Conservation (phyloP, 92 coral and sea anemone species). For the Siderastrea radians region DNA sequence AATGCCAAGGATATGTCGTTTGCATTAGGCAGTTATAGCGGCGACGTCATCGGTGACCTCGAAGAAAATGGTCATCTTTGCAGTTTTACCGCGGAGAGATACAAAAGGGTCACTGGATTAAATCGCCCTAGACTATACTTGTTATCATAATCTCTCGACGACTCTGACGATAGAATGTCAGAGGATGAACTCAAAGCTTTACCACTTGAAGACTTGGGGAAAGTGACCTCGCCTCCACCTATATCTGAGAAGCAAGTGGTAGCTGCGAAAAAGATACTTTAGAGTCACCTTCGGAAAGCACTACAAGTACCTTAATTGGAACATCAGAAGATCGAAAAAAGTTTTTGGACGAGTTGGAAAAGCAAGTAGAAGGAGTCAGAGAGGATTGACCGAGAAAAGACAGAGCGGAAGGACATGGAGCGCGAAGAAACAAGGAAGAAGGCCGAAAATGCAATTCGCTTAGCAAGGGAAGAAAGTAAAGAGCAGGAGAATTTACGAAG, state of each 20-base stretch:
- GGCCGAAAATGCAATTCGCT: too few species aligned
- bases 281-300: too few species aligned
- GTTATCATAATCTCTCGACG: background rate
- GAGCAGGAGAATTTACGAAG: conserved; percentile 19
- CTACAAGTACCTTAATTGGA: background rate
- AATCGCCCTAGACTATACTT: conserved; percentile 6
- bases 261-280: background rate
- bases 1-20: background rate
- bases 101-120: conserved; percentile 16
- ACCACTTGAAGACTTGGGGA: background rate
- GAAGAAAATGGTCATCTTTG: background rate
- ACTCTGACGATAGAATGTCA: background rate
- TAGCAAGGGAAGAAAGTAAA: background rate
- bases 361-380: conserved; percentile 3
- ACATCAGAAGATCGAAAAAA: background rate
- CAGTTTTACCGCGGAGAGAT: background rate
- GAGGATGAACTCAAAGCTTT: background rate
- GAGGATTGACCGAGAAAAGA: background rate
- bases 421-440: too few species aligned
- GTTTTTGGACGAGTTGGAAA: background rate
- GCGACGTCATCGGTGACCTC: conserved; percentile 2
- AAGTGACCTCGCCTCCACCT: background rate
- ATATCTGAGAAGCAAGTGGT: background rate
- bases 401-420: background rate
- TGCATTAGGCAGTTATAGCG: conserved; percentile 27